Conservation (phyloP, 2,113 vertebrate species). For the Oncorhynchus gorbuscha region DNA sequence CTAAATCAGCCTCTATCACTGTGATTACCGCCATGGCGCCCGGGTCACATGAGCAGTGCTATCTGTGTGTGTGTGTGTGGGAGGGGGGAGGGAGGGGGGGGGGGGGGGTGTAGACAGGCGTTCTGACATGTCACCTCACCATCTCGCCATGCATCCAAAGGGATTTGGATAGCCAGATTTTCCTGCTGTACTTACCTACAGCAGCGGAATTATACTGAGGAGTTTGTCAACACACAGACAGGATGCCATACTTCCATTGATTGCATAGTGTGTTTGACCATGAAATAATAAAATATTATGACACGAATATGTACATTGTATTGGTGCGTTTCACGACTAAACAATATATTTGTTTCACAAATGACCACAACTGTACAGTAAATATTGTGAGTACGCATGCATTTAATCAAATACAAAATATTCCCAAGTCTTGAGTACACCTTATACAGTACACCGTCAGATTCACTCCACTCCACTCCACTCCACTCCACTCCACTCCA, state of each 20-base stretch:
- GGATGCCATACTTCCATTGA: constrained; percentile 29
- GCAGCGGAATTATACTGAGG: constrained; percentile 47
- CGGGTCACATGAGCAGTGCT: constrained; percentile 48
- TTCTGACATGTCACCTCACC: constrained; percentile 48
- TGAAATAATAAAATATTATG: no score
- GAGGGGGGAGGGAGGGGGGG: no score
- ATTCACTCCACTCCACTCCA: not conserved
- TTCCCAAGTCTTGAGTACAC: no score
- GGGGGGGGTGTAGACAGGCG: not conserved
- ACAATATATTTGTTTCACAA: no score
- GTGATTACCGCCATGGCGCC: constrained; percentile 12
- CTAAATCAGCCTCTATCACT: constrained; percentile 59
- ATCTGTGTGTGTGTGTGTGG: constrained; percentile 33
- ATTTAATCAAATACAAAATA: not conserved
- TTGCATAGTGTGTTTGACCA: no score
- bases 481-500: not conserved
- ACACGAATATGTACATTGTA: no score
- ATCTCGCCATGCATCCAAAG: constrained; percentile 1
- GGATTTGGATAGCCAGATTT: constrained; percentile 50
- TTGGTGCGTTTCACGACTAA: no score
- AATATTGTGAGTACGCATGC: no score
- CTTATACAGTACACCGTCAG: no score
- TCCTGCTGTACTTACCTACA: constrained; percentile 46
- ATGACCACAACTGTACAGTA: no score
- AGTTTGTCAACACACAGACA: constrained; percentile 43